Evolutionary conservation across 2,888 invertebrate genomes (phyloP).

Genomic region (Chymomyza procnemis): DNA sequence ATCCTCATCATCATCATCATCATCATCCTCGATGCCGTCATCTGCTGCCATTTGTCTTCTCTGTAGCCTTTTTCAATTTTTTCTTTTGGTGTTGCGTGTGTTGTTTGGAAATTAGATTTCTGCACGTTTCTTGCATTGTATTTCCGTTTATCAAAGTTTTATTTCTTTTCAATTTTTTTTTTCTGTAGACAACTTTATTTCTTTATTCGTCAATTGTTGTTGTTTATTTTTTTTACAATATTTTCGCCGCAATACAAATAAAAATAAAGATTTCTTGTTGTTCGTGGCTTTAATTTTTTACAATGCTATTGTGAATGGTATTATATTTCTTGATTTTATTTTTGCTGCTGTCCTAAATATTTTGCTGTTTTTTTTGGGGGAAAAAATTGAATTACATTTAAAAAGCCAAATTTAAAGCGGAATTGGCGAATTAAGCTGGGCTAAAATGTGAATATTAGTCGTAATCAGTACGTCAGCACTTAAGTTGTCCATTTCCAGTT

Average conservation of each 20-base stretch:
- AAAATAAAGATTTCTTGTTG: constrained; percentile 25
- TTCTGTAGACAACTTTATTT: too few relatives aligned
- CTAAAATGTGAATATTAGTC: too few relatives aligned
- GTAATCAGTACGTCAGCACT: too few relatives aligned
- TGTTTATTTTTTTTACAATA: too few relatives aligned
- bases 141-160: constrained; percentile 63
- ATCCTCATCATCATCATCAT: constrained; percentile 18
- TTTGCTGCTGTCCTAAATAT: too few relatives aligned
- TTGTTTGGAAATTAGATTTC: constrained; percentile 69
- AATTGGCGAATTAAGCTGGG: too few relatives aligned
- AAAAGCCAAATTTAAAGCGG: constrained; percentile 12
- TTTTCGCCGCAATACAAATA: constrained; percentile 7
- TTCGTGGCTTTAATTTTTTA: constrained; percentile 15
- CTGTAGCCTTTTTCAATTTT: constrained; percentile 10
- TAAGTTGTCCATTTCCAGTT: too few relatives aligned
- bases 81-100: constrained; percentile 47
- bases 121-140: constrained; percentile 67
- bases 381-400: too few relatives aligned
- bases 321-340: background rate
- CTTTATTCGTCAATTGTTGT: too few relatives aligned
- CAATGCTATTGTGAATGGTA: background rate
- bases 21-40: constrained; percentile 26
- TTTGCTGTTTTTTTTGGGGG: too few relatives aligned
- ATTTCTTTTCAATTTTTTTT: too few relatives aligned
- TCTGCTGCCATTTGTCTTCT: background rate